Percentiles rank a stretch among this genome's conserved stretches.
Conservation (phyloP, 2,888 invertebrate species). For the Acronicta aceris region DNA sequence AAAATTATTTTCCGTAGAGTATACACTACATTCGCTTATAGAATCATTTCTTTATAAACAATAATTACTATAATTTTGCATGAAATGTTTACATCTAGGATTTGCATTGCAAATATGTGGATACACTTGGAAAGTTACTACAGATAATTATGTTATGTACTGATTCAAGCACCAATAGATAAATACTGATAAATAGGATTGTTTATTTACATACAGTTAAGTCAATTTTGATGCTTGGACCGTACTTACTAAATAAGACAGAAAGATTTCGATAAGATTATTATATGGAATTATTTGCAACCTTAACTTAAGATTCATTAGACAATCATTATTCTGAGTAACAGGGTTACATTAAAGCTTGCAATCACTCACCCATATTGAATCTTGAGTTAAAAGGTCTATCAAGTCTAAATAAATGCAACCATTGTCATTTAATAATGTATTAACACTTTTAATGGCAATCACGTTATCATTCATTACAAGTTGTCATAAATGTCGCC, state of each 20-base stretch:
- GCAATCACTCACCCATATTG: constrained; percentile 32
- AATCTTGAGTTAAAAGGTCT: constrained; percentile 51
- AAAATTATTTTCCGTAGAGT: constrained; percentile 28
- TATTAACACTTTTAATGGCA: constrained; percentile 58
- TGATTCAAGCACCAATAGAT: constrained; percentile 24
- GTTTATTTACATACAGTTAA: background rate
- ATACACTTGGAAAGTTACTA: constrained; percentile 39
- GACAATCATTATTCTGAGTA: constrained; percentile 8
- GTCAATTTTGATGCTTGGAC: constrained; percentile 27
- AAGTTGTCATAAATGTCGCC: constrained; percentile 48
- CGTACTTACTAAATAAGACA: constrained; percentile 8
- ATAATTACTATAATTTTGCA: constrained; percentile 25
- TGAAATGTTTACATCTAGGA: constrained; percentile 15
- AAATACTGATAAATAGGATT: background rate
- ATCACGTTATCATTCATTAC: constrained; percentile 45
- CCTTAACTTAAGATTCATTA: constrained; percentile 54
- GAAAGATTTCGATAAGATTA: constrained; percentile 3
- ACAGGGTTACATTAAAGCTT: constrained; percentile 17
- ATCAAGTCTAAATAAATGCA: constrained; percentile 17
- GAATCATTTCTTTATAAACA: constrained; percentile 13
- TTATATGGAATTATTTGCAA: constrained; percentile 6
- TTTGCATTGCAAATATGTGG: constrained; percentile 43
- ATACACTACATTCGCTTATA: constrained; percentile 43
- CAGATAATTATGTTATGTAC: constrained; percentile 29
- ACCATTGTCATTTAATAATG: constrained; percentile 42